phyloP scores from a whole-genome alignment of 2,888 invertebrate genomes.

The Thymelicus sylvestris region DNA sequence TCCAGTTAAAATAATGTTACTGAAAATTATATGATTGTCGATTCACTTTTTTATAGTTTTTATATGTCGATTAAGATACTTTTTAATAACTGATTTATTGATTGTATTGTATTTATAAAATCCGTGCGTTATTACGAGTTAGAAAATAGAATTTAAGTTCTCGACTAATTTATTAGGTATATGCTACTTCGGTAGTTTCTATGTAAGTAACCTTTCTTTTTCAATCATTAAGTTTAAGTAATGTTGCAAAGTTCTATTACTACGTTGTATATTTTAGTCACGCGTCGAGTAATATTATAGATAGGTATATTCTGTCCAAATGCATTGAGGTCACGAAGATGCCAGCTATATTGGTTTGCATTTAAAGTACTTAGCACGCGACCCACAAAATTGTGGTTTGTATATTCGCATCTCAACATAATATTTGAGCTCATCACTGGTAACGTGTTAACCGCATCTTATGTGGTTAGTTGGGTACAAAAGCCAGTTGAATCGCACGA shows the following conservation, averaged over 20 bases:
- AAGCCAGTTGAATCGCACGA: too few species aligned
- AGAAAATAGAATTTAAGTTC: too few species aligned
- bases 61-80: too few species aligned
- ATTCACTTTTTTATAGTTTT: not conserved
- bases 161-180: too few species aligned
- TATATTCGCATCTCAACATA: not conserved
- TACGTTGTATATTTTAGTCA: not conserved
- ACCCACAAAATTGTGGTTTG: constrained; percentile 13
- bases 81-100: too few species aligned
- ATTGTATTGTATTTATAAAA: too few species aligned
- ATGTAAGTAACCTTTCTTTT: not conserved
- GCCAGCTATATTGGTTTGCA: constrained; percentile 2
- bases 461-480: not conserved
- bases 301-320: not conserved
- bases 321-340: constrained; percentile 18
- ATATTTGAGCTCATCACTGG: constrained; percentile 8
- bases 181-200: too few species aligned
- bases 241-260: not conserved
- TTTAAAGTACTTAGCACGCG: constrained; percentile 1
- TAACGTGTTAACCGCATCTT: not conserved
- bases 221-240: not conserved
- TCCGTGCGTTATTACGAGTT: too few species aligned
- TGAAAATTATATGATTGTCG: not conserved
- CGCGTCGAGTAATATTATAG: not conserved
- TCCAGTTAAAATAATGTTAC: not conserved